Conservation (phyloP, 2,888 invertebrate species). For the Lithodes maja region DNA sequence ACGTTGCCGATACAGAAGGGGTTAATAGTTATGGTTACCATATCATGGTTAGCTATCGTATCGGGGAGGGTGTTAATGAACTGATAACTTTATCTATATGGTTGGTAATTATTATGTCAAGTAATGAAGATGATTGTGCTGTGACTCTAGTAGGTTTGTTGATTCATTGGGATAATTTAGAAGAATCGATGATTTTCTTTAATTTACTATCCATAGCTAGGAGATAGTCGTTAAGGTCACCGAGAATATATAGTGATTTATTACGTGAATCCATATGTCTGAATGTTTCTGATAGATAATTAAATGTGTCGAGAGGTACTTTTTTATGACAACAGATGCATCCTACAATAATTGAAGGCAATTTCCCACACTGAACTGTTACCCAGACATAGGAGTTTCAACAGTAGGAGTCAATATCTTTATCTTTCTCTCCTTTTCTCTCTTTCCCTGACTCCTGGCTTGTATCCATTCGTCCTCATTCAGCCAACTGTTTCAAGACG, state of each 20-base stretch:
- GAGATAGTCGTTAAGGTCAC: not conserved
- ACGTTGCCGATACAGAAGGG: too few species aligned
- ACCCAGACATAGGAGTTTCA: not conserved
- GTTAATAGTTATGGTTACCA: not conserved
- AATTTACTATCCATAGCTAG: not conserved
- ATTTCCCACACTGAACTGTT: not conserved
- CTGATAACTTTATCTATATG: not conserved
- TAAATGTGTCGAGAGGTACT: not conserved
- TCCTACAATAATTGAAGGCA: not conserved
- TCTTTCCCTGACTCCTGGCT: not conserved
- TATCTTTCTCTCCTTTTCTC: too few species aligned
- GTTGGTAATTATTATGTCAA: not conserved
- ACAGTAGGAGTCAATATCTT: not conserved
- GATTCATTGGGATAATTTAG: not conserved
- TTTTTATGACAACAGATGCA: not conserved
- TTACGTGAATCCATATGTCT: not conserved
- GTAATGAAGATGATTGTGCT: not conserved
- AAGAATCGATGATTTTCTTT: not conserved
- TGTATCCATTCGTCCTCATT: too few species aligned
- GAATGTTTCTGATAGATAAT: not conserved
- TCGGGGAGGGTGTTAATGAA: not conserved
- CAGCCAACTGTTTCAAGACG: too few species aligned
- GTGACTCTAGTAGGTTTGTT: not conserved
- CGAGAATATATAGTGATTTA: not conserved
- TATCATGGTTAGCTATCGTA: not conserved